Evolutionary conservation across 2,113 vertebrate species (phyloP).

Genomic region (Lota lota): DNA sequence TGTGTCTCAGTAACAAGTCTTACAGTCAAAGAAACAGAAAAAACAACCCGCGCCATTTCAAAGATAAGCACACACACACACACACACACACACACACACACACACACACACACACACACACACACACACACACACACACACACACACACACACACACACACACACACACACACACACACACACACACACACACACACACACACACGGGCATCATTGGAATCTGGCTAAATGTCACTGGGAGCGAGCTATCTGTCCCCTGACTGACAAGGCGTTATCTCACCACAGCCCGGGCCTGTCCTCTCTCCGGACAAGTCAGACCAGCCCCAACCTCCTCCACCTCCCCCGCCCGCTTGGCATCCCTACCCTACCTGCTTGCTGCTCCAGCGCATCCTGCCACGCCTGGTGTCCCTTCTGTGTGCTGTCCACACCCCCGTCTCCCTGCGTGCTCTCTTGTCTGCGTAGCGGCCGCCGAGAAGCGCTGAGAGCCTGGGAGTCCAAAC

Average conservation of each 20-base stretch:
- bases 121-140: slow-evolving; percentile 35
- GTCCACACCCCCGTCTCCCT: slow-evolving; percentile 10
- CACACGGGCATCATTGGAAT: slow-evolving; percentile 55
- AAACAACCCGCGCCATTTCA: not conserved
- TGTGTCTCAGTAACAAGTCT: too few species aligned
- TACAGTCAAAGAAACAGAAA: too few species aligned
- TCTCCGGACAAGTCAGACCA: slow-evolving; percentile 47
- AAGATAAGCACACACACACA: not conserved
- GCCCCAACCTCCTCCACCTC: slow-evolving; percentile 20
- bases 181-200: slow-evolving; percentile 32
- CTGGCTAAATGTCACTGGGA: slow-evolving; percentile 45
- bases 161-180: slow-evolving; percentile 14
- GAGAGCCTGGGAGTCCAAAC: not conserved
- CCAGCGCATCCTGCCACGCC: slow-evolving; percentile 52
- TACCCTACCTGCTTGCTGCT: slow-evolving; percentile 43
- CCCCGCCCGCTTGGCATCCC: not conserved
- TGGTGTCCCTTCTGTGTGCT: not conserved
- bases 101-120: slow-evolving; percentile 13
- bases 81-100: slow-evolving; percentile 7
- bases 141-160: slow-evolving; percentile 30
- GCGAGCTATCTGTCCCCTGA: slow-evolving; percentile 43
- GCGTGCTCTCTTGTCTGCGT: slow-evolving; percentile 13
- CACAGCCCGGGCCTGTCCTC: slow-evolving; percentile 17
- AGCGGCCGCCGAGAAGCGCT: not conserved
- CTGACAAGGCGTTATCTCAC: slow-evolving; percentile 13